Percentiles rank a stretch among this genome's conserved stretches.
Conservation (phyloP, 2,113 vertebrate species). For the Chelonoidis abingdonii region DNA sequence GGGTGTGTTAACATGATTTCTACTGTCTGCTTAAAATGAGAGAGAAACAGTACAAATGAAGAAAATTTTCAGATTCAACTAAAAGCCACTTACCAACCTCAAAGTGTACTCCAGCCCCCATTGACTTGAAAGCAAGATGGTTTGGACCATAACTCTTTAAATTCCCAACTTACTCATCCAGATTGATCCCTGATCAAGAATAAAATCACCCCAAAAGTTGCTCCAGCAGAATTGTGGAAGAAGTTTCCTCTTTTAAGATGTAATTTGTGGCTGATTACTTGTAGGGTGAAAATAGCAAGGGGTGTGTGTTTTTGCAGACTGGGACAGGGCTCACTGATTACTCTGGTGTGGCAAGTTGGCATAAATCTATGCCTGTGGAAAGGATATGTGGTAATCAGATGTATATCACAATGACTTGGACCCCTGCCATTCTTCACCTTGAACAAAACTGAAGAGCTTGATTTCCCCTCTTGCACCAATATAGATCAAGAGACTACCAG, state of each 20-base stretch:
- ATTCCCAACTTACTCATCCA: background rate
- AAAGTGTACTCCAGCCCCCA: background rate
- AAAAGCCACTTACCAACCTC: background rate
- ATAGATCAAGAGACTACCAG: background rate
- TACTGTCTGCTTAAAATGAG: background rate
- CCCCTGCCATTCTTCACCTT: background rate
- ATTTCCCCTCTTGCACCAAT: constrained; percentile 2
- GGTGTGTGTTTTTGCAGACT: constrained; percentile 8
- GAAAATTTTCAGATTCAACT: background rate
- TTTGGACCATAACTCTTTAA: background rate
- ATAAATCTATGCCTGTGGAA: background rate
- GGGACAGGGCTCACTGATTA: background rate
- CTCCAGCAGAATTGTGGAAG: constrained; percentile 42
- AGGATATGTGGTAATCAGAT: background rate
- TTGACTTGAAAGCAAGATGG: background rate
- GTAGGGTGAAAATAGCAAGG: constrained; percentile 21
- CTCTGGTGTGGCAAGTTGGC: constrained; percentile 37
- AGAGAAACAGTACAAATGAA: background rate
- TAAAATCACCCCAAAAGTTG: constrained; percentile 23
- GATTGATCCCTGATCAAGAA: constrained; percentile 13
- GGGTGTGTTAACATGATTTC: background rate
- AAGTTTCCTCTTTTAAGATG: background rate
- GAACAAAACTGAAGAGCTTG: background rate
- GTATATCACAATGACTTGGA: constrained; percentile 6
- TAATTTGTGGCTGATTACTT: background rate